These are phyloP conservation scores for Brachyalestes nurse DNA, from an alignment of 2,797 vertebrate genomes.

Conservation along the genomic window DNA sequence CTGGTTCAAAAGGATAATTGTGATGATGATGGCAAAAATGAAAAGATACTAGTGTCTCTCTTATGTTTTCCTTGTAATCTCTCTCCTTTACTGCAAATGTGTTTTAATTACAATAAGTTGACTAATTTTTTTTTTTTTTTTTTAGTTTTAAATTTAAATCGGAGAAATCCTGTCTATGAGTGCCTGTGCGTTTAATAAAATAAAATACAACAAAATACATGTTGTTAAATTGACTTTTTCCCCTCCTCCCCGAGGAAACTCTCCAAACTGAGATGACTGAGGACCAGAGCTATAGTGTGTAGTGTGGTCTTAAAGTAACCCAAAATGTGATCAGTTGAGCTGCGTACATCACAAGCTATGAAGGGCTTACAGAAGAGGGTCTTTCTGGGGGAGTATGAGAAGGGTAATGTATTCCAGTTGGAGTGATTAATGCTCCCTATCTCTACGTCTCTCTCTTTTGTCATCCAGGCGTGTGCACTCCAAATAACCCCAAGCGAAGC, in stretches of 20 bases:
- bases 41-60: not conserved
- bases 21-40: too few relatives aligned
- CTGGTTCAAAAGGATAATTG: too few relatives aligned
- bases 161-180: not conserved
- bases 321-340: conserved; percentile 17
- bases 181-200: not conserved
- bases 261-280: not conserved
- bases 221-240: not conserved
- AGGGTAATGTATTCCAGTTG: conserved; percentile 47
- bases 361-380: conserved; percentile 21
- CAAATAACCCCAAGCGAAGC: conserved; percentile 46
- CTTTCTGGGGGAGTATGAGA: conserved; percentile 30
- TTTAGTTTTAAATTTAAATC: too few relatives aligned
- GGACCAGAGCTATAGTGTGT: not conserved
- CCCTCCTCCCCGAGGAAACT: not conserved
- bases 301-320: conserved; percentile 25
- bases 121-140: too few relatives aligned
- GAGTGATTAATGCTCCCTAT: conserved; percentile 43
- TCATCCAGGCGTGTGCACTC: conserved; percentile 43
- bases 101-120: not conserved
- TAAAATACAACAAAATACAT: too few relatives aligned
- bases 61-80: not conserved
- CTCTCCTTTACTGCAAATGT: not conserved
- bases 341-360: not conserved
- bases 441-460: conserved; percentile 27